These are phyloP conservation scores for Scatophagus argus DNA, from an alignment of 2,113 vertebrate genomes.

Conservation along the genomic window DNA sequence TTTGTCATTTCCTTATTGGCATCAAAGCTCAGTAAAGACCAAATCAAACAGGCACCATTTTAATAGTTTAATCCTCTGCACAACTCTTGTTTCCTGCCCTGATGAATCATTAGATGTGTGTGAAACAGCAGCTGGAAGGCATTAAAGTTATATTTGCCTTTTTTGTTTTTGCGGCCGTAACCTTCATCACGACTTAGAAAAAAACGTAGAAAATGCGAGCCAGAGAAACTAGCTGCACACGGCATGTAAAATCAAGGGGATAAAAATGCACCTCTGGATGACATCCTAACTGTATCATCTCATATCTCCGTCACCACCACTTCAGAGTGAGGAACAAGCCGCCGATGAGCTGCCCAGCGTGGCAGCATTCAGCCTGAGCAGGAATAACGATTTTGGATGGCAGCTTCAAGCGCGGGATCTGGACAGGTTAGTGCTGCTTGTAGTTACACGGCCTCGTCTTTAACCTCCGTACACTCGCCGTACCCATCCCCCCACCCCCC, in stretches of 20 bases:
- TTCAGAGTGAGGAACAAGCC: constrained; percentile 20
- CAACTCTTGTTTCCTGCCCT: neutral
- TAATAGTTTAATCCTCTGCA: neutral
- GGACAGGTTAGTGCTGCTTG: constrained; percentile 60
- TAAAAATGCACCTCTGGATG: too few species aligned
- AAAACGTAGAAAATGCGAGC: too few species aligned
- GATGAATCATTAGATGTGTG: neutral
- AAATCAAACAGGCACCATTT: neutral
- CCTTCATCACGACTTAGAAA: neutral
- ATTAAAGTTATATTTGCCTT: neutral
- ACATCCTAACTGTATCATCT: constrained; percentile 4
- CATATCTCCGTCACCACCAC: neutral
- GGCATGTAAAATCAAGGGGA: neutral
- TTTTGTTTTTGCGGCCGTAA: neutral
- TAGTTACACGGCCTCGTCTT: constrained; percentile 55
- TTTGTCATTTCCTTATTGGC: neutral
- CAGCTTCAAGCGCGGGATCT: constrained; percentile 34
- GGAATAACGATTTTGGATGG: constrained; percentile 65
- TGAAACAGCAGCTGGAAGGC: neutral
- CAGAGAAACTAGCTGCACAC: neutral
- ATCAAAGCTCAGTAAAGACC: neutral
- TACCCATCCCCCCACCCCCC: neutral
- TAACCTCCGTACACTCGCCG: constrained; percentile 53
- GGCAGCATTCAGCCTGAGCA: constrained; percentile 27
- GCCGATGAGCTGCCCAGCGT: constrained; percentile 33